A percentile compares a stretch with the other conserved stretches of the same genome.
Evolutionary conservation across 2,113 vertebrate species (phyloP).

Genomic region (Gavialis gangeticus): DNA sequence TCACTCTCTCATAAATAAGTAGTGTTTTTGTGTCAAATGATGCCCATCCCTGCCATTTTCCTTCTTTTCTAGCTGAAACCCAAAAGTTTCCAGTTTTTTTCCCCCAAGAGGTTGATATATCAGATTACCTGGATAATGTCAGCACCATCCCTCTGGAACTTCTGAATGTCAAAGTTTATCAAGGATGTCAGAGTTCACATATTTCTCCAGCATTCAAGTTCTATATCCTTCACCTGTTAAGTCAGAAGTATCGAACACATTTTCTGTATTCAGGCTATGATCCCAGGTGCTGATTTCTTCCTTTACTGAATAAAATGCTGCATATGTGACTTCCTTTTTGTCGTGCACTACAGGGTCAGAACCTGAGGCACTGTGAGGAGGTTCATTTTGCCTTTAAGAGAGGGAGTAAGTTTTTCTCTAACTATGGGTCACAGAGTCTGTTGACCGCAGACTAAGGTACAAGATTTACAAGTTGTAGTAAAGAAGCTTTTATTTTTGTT

Average conservation of each 20-base stretch:
- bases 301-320: background rate
- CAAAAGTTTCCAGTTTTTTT: background rate
- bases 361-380: too few relatives aligned
- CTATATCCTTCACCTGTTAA: background rate
- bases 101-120: background rate
- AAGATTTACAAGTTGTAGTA: too few relatives aligned
- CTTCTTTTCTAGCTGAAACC: background rate
- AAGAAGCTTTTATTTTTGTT: too few relatives aligned
- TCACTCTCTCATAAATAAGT: background rate
- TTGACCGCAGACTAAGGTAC: too few relatives aligned
- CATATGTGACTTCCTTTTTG: background rate
- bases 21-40: background rate
- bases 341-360: too few relatives aligned
- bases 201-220: background rate
- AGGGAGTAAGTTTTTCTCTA: background rate
- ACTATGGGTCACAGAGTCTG: accelerated
- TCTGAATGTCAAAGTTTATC: background rate
- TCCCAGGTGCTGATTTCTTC: background rate
- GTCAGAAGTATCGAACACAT: background rate
- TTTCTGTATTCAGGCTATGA: background rate
- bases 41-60: background rate
- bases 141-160: background rate
- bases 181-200: background rate
- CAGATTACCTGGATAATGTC: background rate
- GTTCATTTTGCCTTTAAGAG: too few relatives aligned